Evolutionary conservation across 2,888 invertebrate genomes (phyloP).

Genomic region (Drosophila maculinotata): DNA sequence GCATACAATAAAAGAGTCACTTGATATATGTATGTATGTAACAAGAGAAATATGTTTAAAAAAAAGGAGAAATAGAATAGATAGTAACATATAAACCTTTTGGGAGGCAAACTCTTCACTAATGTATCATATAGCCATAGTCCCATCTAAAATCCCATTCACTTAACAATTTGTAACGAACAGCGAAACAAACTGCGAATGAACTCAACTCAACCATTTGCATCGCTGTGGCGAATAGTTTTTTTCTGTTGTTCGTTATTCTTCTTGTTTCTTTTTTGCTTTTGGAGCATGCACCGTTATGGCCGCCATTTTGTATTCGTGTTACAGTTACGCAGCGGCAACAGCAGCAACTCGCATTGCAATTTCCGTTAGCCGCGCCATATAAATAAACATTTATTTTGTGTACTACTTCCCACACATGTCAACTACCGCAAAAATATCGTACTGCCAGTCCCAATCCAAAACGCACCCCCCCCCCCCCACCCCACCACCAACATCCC

Average conservation of each 20-base stretch:
- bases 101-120: slow-evolving; percentile 27
- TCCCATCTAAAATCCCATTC: slow-evolving; percentile 67
- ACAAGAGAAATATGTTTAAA: slow-evolving; percentile 31
- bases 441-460: slow-evolving; percentile 5
- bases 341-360: slow-evolving; percentile 57
- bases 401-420: slow-evolving; percentile 69
- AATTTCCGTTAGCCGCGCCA: slow-evolving; percentile 74
- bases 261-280: neutral
- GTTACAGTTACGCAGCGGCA: slow-evolving; percentile 52
- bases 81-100: slow-evolving; percentile 22
- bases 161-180: slow-evolving; percentile 65
- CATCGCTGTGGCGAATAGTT: slow-evolving; percentile 55
- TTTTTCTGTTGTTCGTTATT: slow-evolving; percentile 5
- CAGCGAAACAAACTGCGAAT: slow-evolving; percentile 59
- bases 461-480: neutral
- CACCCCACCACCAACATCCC: neutral
- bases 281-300: slow-evolving; percentile 67
- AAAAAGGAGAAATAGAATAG: slow-evolving; percentile 8
- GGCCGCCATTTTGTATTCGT: slow-evolving; percentile 73
- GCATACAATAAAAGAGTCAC: slow-evolving; percentile 40
- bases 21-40: slow-evolving; percentile 25
- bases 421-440: slow-evolving; percentile 62
- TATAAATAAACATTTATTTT: slow-evolving; percentile 78
- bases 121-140: slow-evolving; percentile 46
- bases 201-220: slow-evolving; percentile 68